These are phyloP conservation scores for Lordiphosa andalusiaca DNA, from an alignment of 2,888 invertebrate genomes.

Conservation along the genomic window DNA sequence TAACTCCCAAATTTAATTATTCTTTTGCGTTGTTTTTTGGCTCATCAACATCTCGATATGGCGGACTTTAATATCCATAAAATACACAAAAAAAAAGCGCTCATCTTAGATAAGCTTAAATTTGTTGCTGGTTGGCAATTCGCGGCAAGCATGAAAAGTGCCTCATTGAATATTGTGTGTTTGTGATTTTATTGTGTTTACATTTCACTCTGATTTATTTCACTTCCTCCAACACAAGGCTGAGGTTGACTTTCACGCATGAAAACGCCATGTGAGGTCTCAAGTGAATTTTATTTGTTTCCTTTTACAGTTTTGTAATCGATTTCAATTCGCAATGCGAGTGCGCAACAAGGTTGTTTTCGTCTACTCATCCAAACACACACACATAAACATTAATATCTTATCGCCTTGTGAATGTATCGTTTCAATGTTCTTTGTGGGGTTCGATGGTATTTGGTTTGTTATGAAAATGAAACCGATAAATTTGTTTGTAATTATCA, in stretches of 20 bases:
- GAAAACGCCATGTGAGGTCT: conserved; percentile 24
- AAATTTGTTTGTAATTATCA: too few species aligned
- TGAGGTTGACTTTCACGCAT: conserved; percentile 59
- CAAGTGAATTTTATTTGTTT: conserved; percentile 42
- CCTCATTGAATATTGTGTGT: conserved; percentile 36
- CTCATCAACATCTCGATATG: conserved; percentile 41
- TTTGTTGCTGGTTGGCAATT: conserved; percentile 19
- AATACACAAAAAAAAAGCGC: conserved; percentile 20
- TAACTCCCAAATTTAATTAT: conserved; percentile 64
- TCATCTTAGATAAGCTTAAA: conserved; percentile 61
- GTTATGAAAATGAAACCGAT: too few species aligned
- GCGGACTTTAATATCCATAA: conserved; percentile 25
- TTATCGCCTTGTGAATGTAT: neutral
- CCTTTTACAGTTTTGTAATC: conserved; percentile 53
- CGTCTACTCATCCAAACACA: neutral
- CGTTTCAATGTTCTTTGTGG: too few species aligned
- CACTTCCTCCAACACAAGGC: conserved; percentile 48
- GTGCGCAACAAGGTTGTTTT: conserved; percentile 46
- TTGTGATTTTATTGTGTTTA: conserved; percentile 39
- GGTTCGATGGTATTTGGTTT: too few species aligned
- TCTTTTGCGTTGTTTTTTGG: conserved; percentile 42
- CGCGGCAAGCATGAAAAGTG: conserved; percentile 49
- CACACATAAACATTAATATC: neutral
- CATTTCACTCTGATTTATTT: conserved; percentile 48
- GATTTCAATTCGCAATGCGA: conserved; percentile 40